Evolutionary conservation across 2,888 invertebrate genomes (phyloP).

Genomic region (Nomada flava): DNA sequence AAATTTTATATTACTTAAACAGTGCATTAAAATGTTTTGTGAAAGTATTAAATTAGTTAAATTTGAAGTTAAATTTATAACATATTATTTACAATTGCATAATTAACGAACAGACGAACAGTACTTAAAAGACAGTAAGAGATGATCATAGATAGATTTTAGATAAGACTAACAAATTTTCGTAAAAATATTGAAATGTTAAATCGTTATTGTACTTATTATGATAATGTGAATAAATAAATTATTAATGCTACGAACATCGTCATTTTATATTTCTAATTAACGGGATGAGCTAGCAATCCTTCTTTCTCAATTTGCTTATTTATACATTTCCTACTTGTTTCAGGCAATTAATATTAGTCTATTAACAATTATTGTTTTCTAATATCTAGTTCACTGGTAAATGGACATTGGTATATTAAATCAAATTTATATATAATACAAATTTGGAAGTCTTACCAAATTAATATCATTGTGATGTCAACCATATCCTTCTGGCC

Average conservation of each 20-base stretch:
- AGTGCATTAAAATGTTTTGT: constrained; percentile 6
- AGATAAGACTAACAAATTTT: constrained; percentile 51
- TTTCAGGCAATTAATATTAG: too few relatives aligned
- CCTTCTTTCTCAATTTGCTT: not conserved
- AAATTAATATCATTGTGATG: constrained; percentile 19
- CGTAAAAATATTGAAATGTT: constrained; percentile 34
- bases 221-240: constrained; percentile 53
- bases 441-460: not conserved
- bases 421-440: not conserved
- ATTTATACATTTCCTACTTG: too few relatives aligned
- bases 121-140: constrained; percentile 52
- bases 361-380: too few relatives aligned
- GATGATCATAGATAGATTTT: constrained; percentile 26
- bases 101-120: constrained; percentile 28
- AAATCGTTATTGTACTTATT: constrained; percentile 44
- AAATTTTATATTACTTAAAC: constrained; percentile 10
- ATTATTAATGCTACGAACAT: constrained; percentile 25
- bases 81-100: not conserved
- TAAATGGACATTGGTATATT: not conserved
- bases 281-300: not conserved
- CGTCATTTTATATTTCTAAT: not conserved
- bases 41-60: constrained; percentile 1
- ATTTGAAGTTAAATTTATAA: too few relatives aligned
- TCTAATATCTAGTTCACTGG: not conserved
- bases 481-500: constrained; percentile 52